Evolutionary conservation across 2,113 vertebrate species (phyloP).

Genomic region (Podiceps cristatus): DNA sequence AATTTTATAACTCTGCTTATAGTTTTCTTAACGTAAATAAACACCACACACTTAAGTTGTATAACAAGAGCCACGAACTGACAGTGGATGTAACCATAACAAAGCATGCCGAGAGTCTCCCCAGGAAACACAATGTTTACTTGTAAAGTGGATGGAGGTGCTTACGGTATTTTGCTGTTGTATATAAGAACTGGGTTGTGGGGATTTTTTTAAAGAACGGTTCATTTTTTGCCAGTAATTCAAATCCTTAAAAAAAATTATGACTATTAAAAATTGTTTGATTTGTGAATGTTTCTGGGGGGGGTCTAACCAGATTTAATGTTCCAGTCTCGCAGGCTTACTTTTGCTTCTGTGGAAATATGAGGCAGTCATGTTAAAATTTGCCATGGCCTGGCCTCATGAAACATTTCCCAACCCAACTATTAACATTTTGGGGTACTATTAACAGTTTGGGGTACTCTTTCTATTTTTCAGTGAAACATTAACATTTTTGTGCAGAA

Average conservation of each 20-base stretch:
- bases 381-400: not conserved
- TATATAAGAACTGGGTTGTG: fast-evolving
- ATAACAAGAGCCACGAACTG: not conserved
- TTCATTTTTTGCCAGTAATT: not conserved
- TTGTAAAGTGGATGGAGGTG: not conserved
- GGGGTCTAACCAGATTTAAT: not conserved
- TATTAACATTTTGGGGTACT: not conserved
- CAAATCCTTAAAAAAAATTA: not conserved
- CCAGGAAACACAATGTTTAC: not conserved
- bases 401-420: not conserved
- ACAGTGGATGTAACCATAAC: not conserved
- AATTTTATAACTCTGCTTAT: not conserved
- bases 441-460: not conserved
- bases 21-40: not conserved
- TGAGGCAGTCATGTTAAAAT: not conserved
- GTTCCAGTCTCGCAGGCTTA: not conserved
- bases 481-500: not conserved
- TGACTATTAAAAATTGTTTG: not conserved
- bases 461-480: not conserved
- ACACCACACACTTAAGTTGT: not conserved
- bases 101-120: not conserved
- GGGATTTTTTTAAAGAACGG: not conserved
- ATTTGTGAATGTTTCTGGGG: not conserved
- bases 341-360: not conserved
- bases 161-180: not conserved